A percentile compares a stretch with the other conserved stretches of the same genome.
phyloP scores from a whole-genome alignment of 1,140 invertebrate genomes.

The Zophobas atratus region DNA sequence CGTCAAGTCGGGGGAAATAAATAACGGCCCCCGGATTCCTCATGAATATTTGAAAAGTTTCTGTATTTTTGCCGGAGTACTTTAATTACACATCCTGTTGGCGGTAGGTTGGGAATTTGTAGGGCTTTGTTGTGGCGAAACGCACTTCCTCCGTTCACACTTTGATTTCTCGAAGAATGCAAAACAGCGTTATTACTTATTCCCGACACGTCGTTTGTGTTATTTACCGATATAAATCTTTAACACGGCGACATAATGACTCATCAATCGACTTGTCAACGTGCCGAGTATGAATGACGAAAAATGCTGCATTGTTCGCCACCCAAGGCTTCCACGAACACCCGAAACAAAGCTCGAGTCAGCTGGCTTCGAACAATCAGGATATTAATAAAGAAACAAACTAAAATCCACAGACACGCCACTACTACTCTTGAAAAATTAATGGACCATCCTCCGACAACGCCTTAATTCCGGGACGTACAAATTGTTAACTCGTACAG shows the following conservation, averaged over 20 bases:
- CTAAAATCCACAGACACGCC: conserved; percentile 31
- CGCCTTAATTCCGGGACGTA: conserved; percentile 35
- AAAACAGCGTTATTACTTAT: conserved; percentile 45
- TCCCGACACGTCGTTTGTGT: conserved; percentile 33
- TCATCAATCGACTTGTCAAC: conserved; percentile 45
- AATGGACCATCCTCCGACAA: conserved; percentile 18
- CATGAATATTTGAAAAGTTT: conserved; percentile 46
- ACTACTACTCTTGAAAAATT: conserved; percentile 17
- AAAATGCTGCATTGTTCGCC: conserved; percentile 36
- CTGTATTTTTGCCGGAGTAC: conserved; percentile 26
- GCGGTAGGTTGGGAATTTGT: conserved; percentile 4
- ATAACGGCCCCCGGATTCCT: conserved; percentile 34
- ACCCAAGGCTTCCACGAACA: conserved; percentile 5
- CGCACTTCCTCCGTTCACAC: conserved; percentile 34
- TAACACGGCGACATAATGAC: conserved; percentile 38
- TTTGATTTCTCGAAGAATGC: conserved; percentile 36
- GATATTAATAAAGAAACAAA: conserved; percentile 21
- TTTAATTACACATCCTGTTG: conserved; percentile 19
- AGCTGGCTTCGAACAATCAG: conserved; percentile 22
- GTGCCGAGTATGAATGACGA: conserved; percentile 10
- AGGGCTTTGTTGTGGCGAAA: conserved; percentile 33
- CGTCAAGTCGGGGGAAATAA: conserved; percentile 5
- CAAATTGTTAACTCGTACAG: conserved; percentile 35
- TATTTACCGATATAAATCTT: conserved; percentile 40
- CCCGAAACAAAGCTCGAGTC: conserved; percentile 11